Evolutionary conservation across 2,797 vertebrate genomes (phyloP).

Genomic region (Nyctibius grandis): DNA sequence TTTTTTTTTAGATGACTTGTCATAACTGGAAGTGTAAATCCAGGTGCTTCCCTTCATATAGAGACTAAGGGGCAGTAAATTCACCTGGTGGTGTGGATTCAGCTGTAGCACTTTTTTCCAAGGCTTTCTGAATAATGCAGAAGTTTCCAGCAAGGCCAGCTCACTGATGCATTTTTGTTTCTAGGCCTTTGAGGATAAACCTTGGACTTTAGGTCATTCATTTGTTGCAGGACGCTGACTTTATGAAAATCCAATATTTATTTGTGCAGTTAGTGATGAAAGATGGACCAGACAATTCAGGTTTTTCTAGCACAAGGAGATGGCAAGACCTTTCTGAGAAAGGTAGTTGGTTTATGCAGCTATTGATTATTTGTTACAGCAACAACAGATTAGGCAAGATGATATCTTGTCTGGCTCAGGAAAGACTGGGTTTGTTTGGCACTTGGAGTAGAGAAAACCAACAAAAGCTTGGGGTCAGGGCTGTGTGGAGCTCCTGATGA

Average conservation of each 20-base stretch:
- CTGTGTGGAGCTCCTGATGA: not conserved
- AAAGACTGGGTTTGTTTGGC: not conserved
- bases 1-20: not conserved
- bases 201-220: not conserved
- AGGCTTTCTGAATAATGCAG: not conserved
- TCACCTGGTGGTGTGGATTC: not conserved
- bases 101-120: not conserved
- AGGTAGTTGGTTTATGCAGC: not conserved
- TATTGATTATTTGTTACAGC: not conserved
- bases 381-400: not conserved
- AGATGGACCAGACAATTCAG: not conserved
- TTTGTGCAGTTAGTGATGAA: not conserved
- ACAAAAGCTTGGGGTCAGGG: not conserved
- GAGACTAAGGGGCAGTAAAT: not conserved
- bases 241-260: not conserved
- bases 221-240: not conserved
- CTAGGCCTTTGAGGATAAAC: not conserved
- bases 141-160: not conserved
- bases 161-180: not conserved
- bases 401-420: not conserved
- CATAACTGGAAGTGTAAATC: not conserved
- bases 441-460: not conserved
- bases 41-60: not conserved
- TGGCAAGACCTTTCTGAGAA: not conserved
- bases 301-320: not conserved